Percentiles rank a stretch among this genome's conserved stretches.
phyloP scores from a whole-genome alignment of 2,113 vertebrate genomes.

The Gasterosteus nipponicus region DNA sequence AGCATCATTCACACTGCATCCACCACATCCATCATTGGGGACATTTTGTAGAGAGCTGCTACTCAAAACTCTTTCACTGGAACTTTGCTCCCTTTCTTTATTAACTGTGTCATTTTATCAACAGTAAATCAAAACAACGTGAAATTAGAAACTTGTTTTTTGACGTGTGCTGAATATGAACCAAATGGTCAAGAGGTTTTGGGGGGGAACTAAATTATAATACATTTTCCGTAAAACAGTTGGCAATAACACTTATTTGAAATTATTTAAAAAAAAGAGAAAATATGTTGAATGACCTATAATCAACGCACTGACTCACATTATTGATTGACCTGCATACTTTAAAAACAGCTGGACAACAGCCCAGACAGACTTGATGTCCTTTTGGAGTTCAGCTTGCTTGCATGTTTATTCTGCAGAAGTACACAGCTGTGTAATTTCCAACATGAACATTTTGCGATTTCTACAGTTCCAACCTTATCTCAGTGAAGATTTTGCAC shows the following conservation, averaged over 20 bases:
- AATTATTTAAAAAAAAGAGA: not conserved
- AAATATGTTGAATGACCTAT: not conserved
- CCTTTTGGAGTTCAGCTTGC: not conserved
- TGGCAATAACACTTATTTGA: not conserved
- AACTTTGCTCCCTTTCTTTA: not conserved
- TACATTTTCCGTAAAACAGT: not conserved
- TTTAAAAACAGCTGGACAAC: not conserved
- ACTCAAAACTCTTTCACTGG: not conserved
- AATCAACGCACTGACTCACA: not conserved
- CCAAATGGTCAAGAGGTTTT: not conserved
- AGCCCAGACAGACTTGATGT: not conserved
- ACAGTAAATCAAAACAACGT: not conserved
- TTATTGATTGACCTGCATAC: not conserved
- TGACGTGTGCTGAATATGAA: not conserved
- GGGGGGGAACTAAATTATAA: not conserved
- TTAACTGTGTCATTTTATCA: not conserved
- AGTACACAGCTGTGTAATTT: not conserved
- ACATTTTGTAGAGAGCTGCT: constrained; percentile 8
- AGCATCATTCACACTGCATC: not conserved
- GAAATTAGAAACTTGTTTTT: not conserved
- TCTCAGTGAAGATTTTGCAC: not conserved
- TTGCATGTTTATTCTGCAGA: not conserved
- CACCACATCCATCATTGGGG: not conserved
- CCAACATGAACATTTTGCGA: not conserved
- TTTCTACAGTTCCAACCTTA: not conserved